Base-by-base conservation (phyloP, 2,888 invertebrate genomes). In the Trachelus troglodyta region DNA sequence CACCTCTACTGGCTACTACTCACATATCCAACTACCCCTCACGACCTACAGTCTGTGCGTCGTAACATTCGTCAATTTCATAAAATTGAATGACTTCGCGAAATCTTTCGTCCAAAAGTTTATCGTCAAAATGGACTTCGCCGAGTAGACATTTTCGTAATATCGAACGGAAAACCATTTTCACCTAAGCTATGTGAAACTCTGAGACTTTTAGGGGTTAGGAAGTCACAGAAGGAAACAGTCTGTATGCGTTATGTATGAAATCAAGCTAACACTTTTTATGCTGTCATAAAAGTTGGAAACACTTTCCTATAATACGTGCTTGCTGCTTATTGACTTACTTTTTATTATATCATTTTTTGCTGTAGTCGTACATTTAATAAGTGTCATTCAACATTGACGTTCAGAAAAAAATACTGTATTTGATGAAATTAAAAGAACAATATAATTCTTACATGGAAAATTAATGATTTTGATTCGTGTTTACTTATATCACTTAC, bases 51-150 rank as follows among this genome's bases (percentile, higher is more conserved):
- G 75, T 15, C 34, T 75, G 71, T 74, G 56, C 69, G 77, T 76
- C 77, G 79, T 81, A 81, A 80, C 81, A 81, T 80, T 83, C 75
- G 75, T 77, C 80, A 79, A 81, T 82, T 84, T 84, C 85, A 83
- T 85, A 85, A 85, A 85, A 85, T 79, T 77, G 34, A 79, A 85
- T 81, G 83, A 81, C n/a, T 75, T 76, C 74, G 78, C 79, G 76
- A 78, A 69, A 78, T 56, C 56, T 56, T 56, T 56, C 56, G 56
- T 56, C 56, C 23, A 56, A 56, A 56, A 56, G 56, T 56, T 56
- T 56, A 56, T 56, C 56, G 56, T 23, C 56, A 23, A 56, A 56
- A 56, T 23, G 56, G 56, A 56, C 56, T 9, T 56, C 1, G 56
- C 9, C 56, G 56, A 23, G 56, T 23, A 15, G 56, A 56, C 56